Evolutionary conservation across 2,797 vertebrate species (phyloP), one percentile per base, ranked within the genome.

Genomic region (Megaceryle alcyon): DNA sequence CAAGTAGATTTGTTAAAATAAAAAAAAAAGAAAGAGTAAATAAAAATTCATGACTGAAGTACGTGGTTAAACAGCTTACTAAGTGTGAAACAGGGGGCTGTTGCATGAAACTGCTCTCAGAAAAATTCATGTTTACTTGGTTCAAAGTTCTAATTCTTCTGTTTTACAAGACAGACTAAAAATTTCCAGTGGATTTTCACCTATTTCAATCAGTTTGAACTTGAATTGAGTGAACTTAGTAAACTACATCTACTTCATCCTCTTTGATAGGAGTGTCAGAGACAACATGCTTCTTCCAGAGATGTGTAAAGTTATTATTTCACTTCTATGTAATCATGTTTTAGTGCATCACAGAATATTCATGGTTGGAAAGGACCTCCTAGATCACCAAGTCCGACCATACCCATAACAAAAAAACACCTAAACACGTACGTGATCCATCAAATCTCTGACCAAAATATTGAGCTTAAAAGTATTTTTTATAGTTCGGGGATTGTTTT

Each of bases 221-320:
- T 69, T 84, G 68, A 64, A 87, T 71, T 72, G 82, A 81, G 5
- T n/a, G 29, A 70, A 64, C 44, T 15, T 12, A 53, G 33, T 17
- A 70, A 81, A 22, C 19, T 44, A 15, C 3, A 3, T 59, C 31
- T 35, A 14, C 18, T 75, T 60, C 33, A 57, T 14, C 31, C 8
- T 57, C 37, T 37, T 60, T 77, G 51, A 70, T 3, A 89, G 15
- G 15, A 65, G 14, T 16, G 63, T 28, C 68, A 57, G 8, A 49
- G 29, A 21, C 14, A 66, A 25, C 3, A 35, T 20, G 54, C 20
- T 89, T 22, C 49, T 80, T 59, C 72, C 28, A 75, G 82, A 92
- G 81, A 76, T 14, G 26, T 21, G 12, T 33, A 28, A 92, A 94
- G 82, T 72, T 75, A 66, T 29, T 90, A 76, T 85, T 65, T 75